Base-by-base conservation (phyloP, 2,797 vertebrate species). In the Phalloptychus januarius region DNA sequence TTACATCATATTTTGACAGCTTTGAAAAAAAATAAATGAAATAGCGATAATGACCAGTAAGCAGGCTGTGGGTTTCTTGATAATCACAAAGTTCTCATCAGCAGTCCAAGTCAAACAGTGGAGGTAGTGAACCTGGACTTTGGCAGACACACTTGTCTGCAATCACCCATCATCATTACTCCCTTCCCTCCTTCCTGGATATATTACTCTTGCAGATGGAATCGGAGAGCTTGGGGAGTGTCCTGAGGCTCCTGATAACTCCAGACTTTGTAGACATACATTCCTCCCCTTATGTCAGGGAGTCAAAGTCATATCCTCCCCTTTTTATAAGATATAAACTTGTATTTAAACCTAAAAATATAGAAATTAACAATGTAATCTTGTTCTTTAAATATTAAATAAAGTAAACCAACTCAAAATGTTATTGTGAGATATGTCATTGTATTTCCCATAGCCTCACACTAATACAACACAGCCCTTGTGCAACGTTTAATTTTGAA, bases 61-160 rank as follows among this genome's bases (percentile, higher is more conserved):
- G 80, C 15, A 45, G 65, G 71, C 42, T 71, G 42, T 67, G 40
- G 71, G 48, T 80, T 87, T 83, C 76, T 81, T 58, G 54, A 85
- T 73, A 78, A 88, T 79, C 50, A 77, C 48, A 80, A 76, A 76
- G 81, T 83, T 84, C 79, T 85, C 75, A 45, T 88, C 82, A 81
- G 74, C 2, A 74, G 78, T 92, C 94, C 94, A 95, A 94, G 76
- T 73, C 79, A 94, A 95, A 95, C 90, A 93, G 72, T 78, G 79
- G 79, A 91, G 77, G 74, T 83, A 84, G 83, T 90, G 83, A 93
- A 91, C 84, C 85, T 82, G 83, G 91, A 86, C 89, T 87, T 86
- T 93, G 91, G 90, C 89, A 89, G 86, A 81, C 77, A 63, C 42
- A 87, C 74, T 86, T 89, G 82, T 78, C 36, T 76, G 20, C 42